Percentiles rank a stretch among this genome's conserved stretches.
Conservation (phyloP, 2,888 invertebrate species). For the Ceraclea dissimilis region DNA sequence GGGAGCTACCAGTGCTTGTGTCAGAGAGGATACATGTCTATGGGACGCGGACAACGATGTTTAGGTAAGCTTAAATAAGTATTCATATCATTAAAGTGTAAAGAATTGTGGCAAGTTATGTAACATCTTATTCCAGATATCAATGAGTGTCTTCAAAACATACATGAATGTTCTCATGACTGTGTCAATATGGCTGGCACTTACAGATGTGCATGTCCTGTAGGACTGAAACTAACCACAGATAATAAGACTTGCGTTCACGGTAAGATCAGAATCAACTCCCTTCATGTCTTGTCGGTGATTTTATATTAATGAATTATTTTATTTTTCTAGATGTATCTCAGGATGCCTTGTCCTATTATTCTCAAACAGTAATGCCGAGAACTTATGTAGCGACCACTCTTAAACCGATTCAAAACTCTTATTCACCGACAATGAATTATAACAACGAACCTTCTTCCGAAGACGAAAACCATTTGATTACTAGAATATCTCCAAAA, state of each 20-base stretch:
- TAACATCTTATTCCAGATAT: conserved; percentile 36
- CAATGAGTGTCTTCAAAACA: conserved; percentile 44
- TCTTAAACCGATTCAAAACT: not conserved
- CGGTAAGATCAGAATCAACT: too few relatives aligned
- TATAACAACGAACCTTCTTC: not conserved
- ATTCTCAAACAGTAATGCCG: not conserved
- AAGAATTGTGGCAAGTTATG: not conserved
- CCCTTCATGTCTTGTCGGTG: not conserved
- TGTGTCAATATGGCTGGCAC: conserved; percentile 57
- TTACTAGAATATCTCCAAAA: conserved; percentile 4
- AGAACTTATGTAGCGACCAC: not conserved
- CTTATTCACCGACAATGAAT: not conserved
- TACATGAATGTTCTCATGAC: conserved; percentile 47
- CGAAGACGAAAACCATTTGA: not conserved
- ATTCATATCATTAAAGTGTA: not conserved
- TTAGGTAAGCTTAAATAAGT: conserved; percentile 34
- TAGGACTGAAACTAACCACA: conserved; percentile 33
- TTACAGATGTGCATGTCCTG: conserved; percentile 53
- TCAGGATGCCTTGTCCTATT: not conserved
- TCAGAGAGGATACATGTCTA: conserved; percentile 45
- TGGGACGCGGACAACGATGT: conserved; percentile 42
- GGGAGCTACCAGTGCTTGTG: conserved; percentile 57
- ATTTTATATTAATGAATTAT: not conserved
- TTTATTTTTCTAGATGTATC: not conserved
- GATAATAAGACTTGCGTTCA: conserved; percentile 31